A percentile compares a stretch with the other conserved stretches of the same genome.
Evolutionary conservation across 2,113 vertebrate genomes (phyloP).

Genomic region (Cygnus buccinator): DNA sequence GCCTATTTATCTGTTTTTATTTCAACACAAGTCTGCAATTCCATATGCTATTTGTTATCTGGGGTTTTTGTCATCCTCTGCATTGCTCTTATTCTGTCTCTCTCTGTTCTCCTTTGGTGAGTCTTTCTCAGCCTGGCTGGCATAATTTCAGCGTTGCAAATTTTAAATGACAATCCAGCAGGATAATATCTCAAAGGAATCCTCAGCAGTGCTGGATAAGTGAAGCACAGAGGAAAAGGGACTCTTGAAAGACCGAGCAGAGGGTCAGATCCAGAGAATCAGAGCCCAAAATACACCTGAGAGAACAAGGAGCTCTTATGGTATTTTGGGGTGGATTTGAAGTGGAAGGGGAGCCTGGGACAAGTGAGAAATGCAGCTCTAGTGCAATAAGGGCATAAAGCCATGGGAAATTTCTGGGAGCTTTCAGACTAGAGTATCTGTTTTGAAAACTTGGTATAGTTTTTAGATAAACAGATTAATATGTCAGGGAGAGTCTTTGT

Average conservation of each 20-base stretch:
- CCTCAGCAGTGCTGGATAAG: background rate
- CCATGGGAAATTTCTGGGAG: background rate
- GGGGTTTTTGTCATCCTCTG: background rate
- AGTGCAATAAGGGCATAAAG: background rate
- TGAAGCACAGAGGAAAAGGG: background rate
- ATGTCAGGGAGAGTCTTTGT: background rate
- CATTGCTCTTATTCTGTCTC: background rate
- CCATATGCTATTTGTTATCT: constrained; percentile 1
- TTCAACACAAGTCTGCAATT: background rate
- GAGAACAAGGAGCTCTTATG: background rate
- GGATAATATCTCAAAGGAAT: background rate
- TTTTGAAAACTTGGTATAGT: background rate
- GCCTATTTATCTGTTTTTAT: constrained; percentile 2
- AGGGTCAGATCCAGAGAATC: background rate
- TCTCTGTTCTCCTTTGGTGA: background rate
- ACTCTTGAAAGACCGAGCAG: background rate
- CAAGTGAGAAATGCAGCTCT: background rate
- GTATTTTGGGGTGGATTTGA: background rate
- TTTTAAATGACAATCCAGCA: constrained; percentile 22
- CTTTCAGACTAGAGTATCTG: background rate
- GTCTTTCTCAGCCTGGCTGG: background rate
- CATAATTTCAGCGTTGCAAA: background rate
- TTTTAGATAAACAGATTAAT: background rate
- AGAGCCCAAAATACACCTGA: background rate
- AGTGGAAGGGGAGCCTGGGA: background rate